Evolutionary conservation across 2,888 invertebrate genomes (phyloP).

Genomic region (Empis stercorea): DNA sequence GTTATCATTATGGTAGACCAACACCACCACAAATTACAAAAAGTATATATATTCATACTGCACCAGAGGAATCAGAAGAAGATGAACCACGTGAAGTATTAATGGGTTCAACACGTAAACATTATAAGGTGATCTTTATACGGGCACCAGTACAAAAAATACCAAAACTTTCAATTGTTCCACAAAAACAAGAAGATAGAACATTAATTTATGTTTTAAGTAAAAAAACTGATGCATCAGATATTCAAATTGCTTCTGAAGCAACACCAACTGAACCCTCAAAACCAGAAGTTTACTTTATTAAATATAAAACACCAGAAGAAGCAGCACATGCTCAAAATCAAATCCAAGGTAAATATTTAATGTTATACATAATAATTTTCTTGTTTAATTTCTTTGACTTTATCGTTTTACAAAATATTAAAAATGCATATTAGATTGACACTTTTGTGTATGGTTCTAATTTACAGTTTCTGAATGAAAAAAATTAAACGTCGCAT

Average conservation of each 20-base stretch:
- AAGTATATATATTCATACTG: conserved; percentile 14
- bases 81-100: conserved; percentile 6
- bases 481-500: too few species aligned
- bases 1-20: conserved; percentile 5
- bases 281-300: conserved; percentile 13
- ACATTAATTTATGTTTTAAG: conserved; percentile 9
- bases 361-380: background rate
- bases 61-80: conserved; percentile 14
- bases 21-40: conserved; percentile 14
- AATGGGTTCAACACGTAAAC: conserved; percentile 8
- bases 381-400: too few species aligned
- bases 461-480: too few species aligned
- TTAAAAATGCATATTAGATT: too few species aligned
- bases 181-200: conserved; percentile 9
- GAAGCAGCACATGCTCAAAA: conserved; percentile 13
- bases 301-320: conserved; percentile 12
- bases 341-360: conserved; percentile 11
- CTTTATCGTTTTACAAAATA: too few species aligned
- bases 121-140: conserved; percentile 7
- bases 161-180: conserved; percentile 6
- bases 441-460: too few species aligned
- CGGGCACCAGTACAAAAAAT: conserved; percentile 2
- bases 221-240: conserved; percentile 7
- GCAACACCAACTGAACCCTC: conserved; percentile 10
- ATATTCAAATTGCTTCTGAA: conserved; percentile 7